These are phyloP conservation scores for Nasonia vitripennis DNA, from an alignment of 1,140 invertebrate genomes.

Conservation along the genomic window DNA sequence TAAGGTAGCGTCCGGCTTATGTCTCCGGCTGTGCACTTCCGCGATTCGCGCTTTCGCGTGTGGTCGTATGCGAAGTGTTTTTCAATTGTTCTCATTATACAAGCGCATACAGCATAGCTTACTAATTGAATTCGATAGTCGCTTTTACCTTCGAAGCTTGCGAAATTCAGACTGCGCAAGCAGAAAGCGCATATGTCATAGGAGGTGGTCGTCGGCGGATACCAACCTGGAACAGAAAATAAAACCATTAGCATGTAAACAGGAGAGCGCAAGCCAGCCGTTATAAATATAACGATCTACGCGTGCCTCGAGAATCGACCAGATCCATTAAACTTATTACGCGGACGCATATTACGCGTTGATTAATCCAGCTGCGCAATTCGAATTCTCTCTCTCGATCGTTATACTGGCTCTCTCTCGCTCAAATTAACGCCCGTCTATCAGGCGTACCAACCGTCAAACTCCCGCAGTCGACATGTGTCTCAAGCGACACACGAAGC, in stretches of 20 bases:
- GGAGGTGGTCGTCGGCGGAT: not conserved
- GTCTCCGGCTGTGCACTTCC: not conserved
- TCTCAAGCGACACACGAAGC: no score
- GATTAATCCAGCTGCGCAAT: no score
- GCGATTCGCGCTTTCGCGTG: not conserved
- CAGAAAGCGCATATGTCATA: not conserved
- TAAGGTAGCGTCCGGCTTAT: not conserved
- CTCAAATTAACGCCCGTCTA: not conserved
- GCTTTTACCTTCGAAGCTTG: not conserved
- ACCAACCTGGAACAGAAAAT: slow-evolving; percentile 34
- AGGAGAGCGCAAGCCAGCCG: no score
- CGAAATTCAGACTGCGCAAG: not conserved
- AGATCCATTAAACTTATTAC: no score
- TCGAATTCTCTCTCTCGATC: not conserved
- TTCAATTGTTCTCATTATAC: not conserved
- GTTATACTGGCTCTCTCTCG: not conserved
- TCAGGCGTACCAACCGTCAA: no score
- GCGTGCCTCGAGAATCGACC: no score
- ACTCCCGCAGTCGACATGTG: no score
- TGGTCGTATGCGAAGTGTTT: not conserved
- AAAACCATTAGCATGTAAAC: no score
- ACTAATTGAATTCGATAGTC: not conserved
- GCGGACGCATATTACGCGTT: no score
- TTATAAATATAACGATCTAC: no score
- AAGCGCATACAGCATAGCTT: not conserved